phyloP scores from a whole-genome alignment of 2,113 vertebrate genomes.

The Sus scrofa region DNA sequence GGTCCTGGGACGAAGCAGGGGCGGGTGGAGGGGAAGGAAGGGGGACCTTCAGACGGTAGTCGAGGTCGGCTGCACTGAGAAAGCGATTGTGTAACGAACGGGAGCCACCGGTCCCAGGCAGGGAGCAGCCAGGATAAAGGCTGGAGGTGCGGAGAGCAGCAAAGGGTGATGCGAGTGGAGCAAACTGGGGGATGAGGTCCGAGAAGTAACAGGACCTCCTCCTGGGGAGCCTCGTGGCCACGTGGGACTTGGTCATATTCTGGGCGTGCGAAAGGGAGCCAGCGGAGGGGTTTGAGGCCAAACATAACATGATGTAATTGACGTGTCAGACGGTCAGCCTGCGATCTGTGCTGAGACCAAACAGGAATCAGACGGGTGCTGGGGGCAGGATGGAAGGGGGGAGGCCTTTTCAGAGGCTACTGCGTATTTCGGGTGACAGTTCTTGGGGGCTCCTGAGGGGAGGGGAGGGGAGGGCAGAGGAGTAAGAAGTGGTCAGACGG shows the following conservation, averaged over 20 bases:
- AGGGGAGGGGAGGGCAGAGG: accelerated
- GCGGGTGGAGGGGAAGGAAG: neutral
- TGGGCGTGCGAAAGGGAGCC: neutral
- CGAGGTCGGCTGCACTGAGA: neutral
- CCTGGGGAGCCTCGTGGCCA: neutral
- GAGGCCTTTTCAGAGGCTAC: neutral
- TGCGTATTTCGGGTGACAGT: neutral
- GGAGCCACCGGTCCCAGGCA: neutral
- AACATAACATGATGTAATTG: neutral
- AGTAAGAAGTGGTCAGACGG: neutral
- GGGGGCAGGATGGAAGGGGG: neutral
- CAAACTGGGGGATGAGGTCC: neutral
- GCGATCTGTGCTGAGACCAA: neutral
- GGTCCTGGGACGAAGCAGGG: neutral
- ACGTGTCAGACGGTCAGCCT: neutral
- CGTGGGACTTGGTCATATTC: neutral
- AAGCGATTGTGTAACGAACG: neutral
- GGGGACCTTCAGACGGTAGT: neutral
- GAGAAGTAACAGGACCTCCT: neutral
- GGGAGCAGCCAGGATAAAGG: neutral
- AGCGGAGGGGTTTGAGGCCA: neutral
- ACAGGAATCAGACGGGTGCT: neutral
- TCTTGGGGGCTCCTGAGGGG: neutral
- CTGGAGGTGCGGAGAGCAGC: neutral
- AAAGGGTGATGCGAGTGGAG: neutral